Conservation (phyloP, 2,113 vertebrate genomes). For the Nicator chloris region DNA sequence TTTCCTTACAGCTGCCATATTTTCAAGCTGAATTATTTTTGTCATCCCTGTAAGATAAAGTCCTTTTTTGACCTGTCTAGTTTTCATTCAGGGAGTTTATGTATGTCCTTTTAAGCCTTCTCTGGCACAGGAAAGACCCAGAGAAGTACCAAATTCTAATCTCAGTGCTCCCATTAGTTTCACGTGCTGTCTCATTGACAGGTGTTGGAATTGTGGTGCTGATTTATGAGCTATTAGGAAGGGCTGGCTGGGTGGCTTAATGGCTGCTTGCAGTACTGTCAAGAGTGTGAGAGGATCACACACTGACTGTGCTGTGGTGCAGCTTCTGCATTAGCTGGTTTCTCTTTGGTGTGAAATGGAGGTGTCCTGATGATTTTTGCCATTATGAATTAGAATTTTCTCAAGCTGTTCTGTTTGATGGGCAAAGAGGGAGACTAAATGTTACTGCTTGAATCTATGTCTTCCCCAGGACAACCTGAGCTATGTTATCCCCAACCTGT, state of each 20-base stretch:
- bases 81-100: neutral
- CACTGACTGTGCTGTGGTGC: neutral
- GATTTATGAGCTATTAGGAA: neutral
- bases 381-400: neutral
- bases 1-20: neutral
- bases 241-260: neutral
- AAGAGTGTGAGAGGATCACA: neutral
- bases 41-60: neutral
- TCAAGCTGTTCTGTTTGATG: neutral
- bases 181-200: neutral
- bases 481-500: neutral
- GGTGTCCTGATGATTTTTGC: neutral
- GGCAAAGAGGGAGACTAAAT: neutral
- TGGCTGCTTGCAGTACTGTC: neutral
- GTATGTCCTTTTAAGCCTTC: neutral
- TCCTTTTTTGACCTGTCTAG: neutral
- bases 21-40: neutral
- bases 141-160: neutral
- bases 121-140: neutral
- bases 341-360: neutral
- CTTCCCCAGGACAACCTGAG: neutral
- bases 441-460: neutral
- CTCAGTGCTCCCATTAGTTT: neutral
- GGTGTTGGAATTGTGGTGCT: neutral
- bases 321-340: neutral